Evolutionary conservation across 1,140 invertebrate genomes (phyloP).

Genomic region (Drosophila bifasciata): DNA sequence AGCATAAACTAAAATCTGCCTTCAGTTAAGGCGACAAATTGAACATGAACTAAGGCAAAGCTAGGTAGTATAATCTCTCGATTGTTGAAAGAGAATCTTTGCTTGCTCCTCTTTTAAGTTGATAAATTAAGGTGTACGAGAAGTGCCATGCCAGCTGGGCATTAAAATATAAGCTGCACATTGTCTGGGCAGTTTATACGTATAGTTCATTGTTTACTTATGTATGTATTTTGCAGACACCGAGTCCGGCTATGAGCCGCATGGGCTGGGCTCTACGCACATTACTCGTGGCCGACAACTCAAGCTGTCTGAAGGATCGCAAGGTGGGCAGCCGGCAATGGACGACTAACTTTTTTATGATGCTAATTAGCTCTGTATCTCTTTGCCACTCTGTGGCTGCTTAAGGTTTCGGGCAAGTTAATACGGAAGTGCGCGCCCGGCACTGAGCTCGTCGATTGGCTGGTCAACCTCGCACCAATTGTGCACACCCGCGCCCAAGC

Average conservation of each 20-base stretch:
- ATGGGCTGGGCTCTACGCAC: constrained; percentile 90
- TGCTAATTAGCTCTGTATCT: constrained; percentile 21
- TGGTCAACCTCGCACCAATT: constrained; percentile 86
- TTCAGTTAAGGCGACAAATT: too few relatives aligned
- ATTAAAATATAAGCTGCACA: too few relatives aligned
- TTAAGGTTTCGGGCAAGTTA: constrained; percentile 86
- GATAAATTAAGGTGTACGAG: too few relatives aligned
- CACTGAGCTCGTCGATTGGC: constrained; percentile 92
- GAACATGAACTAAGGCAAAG: too few relatives aligned
- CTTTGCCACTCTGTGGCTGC: too few relatives aligned
- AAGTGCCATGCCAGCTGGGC: too few relatives aligned
- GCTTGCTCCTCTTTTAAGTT: too few relatives aligned
- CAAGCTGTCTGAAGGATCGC: constrained; percentile 87
- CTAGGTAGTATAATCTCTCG: too few relatives aligned
- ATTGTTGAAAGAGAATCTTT: too few relatives aligned
- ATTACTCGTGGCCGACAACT: constrained; percentile 87
- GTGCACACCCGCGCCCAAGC: constrained; percentile 89
- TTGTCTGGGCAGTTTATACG: too few relatives aligned
- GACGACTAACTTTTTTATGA: constrained; percentile 19
- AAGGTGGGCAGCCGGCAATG: constrained; percentile 72
- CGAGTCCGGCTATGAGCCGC: constrained; percentile 87
- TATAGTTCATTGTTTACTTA: constrained; percentile 2
- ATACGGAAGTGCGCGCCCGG: constrained; percentile 87
- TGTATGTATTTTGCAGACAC: constrained; percentile 83
- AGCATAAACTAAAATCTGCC: constrained; percentile 8